Evolutionary conservation across 2,113 vertebrate genomes (phyloP), one percentile per base, ranked within the genome.

Genomic region (Rhea americana): DNA sequence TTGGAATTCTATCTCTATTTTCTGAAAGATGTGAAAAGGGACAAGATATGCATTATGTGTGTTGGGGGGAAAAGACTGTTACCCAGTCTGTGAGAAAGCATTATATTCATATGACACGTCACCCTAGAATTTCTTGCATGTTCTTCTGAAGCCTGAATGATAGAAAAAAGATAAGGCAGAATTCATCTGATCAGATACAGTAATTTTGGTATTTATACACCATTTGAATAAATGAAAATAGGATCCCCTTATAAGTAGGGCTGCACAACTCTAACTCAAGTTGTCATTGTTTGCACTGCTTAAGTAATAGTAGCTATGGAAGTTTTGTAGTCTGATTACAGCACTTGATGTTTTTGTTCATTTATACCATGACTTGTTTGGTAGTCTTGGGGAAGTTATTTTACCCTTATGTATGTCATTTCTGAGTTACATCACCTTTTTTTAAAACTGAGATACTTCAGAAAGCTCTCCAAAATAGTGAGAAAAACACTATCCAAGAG

Each of bases 291-390:
- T 67, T 11, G 15, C 5, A 0, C 43, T 62, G 35, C 67, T 58
- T 39, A 15, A 63, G 16, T 63, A 32, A 26, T 0, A 0, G 1
- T 14, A 39, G 21, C 25, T 61, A 0, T 18, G 1, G 3, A 21
- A 58, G 61, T 70, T 16, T 7, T 30, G 35, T 18, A 2, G 14
- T 78, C 45, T 8, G 43, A 47, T 41, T 8, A 6, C 66, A 67
- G 21, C 1, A 1, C 63, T 41, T 65, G 35, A 48, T 13, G 22
- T 56, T 43, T 12, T 56, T 68, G n/a, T 47, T 50, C 28, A 1
- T 62, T 62, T 70, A 45, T 77, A 72, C 39, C 0, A 0, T 53
- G 67, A 22, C 59, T 37, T 67, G 30, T 30, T 37, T 18, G 20
- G 9, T 50, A 5, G 20, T n/a, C 22, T 58, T 1, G 0, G 19